Conservation (phyloP, 2,888 invertebrate species). For the Anoncus sp. region DNA sequence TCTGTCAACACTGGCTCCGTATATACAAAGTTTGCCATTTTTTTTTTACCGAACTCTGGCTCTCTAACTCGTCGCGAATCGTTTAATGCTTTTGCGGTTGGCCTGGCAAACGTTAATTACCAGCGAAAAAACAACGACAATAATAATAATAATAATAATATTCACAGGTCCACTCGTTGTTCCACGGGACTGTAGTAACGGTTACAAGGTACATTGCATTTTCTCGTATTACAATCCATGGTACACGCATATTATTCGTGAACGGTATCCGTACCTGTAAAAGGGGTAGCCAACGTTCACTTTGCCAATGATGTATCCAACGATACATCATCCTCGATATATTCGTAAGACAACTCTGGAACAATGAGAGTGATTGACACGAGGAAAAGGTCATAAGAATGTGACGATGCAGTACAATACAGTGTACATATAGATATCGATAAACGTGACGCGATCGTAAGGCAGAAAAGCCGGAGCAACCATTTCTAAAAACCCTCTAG, state of each 20-base stretch:
- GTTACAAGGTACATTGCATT: constrained; percentile 18
- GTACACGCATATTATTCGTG: constrained; percentile 58
- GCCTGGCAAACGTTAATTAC: constrained; percentile 34
- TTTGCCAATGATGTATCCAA: constrained; percentile 18
- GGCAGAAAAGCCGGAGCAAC: constrained; percentile 55
- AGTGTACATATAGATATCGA: not conserved
- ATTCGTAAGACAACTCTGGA: constrained; percentile 20
- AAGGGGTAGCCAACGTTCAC: constrained; percentile 71
- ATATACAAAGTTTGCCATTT: constrained; percentile 55
- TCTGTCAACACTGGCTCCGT: too few relatives aligned
- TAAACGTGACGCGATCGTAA: constrained; percentile 23
- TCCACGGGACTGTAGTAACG: constrained; percentile 14
- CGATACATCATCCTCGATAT: not conserved
- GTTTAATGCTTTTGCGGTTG: constrained; percentile 5
- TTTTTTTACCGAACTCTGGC: constrained; percentile 20
- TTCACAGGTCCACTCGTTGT: constrained; percentile 37
- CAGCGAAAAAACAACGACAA: constrained; percentile 27
- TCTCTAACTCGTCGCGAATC: constrained; percentile 36
- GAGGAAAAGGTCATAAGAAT: constrained; percentile 16
- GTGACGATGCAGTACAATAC: not conserved
- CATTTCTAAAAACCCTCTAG: constrained; percentile 40
- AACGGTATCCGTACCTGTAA: constrained; percentile 74
- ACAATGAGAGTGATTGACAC: constrained; percentile 39
- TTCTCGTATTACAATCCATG: constrained; percentile 62
- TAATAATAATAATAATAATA: constrained; percentile 30